A percentile compares a stretch with the other conserved stretches of the same genome.
These are phyloP conservation scores for Baronia brevicornis DNA, from an alignment of 2,888 invertebrate genomes.

Conservation along the genomic window DNA sequence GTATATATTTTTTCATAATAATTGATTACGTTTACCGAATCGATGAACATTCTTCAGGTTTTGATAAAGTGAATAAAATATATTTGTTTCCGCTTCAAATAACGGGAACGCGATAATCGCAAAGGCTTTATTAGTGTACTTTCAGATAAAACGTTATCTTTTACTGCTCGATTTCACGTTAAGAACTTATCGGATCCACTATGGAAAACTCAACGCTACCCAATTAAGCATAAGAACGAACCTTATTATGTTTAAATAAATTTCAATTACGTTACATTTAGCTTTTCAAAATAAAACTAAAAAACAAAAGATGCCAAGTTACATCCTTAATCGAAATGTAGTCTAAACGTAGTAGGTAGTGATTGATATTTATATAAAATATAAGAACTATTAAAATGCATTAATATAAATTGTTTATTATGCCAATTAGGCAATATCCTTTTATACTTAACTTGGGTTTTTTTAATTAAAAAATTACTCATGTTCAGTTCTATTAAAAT, in stretches of 20 bases:
- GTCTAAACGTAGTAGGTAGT: conserved; percentile 11
- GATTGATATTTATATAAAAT: conserved; percentile 3
- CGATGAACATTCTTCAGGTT: no score
- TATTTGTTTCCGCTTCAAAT: no score
- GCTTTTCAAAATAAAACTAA: conserved; percentile 11
- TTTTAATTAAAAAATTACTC: conserved; percentile 7
- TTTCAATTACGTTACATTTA: conserved; percentile 7
- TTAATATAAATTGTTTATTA: conserved; percentile 11
- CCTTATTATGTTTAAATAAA: conserved; percentile 7
- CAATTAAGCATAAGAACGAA: conserved; percentile 6
- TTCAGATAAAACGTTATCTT: conserved; percentile 1
- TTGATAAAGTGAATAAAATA: no score
- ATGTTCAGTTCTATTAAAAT: conserved; percentile 2
- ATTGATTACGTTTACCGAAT: no score
- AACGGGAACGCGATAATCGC: neutral
- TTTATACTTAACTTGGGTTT: conserved; percentile 10
- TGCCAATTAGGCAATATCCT: conserved; percentile 11
- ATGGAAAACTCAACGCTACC: conserved; percentile 1
- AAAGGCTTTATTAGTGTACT: neutral
- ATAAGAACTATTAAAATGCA: conserved; percentile 9
- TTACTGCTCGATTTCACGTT: conserved; percentile 1
- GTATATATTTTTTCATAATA: no score
- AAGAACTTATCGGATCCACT: conserved; percentile 3
- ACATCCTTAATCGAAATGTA: conserved; percentile 13
- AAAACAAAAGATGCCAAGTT: conserved; percentile 13